These are phyloP conservation scores for Ophion obscuratus DNA, from an alignment of 2,888 invertebrate species.

Conservation along the genomic window DNA sequence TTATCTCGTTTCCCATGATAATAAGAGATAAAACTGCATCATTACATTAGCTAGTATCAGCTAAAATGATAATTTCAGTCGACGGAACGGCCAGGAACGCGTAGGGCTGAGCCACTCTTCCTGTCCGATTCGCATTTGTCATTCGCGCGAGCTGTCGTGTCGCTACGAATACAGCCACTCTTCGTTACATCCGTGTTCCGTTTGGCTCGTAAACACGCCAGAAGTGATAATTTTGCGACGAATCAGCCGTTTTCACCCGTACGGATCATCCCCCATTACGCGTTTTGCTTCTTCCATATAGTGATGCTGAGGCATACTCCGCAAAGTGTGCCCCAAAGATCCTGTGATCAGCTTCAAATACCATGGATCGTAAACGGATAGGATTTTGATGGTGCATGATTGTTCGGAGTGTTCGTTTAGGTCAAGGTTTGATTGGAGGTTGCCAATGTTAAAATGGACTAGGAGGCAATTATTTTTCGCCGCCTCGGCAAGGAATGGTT, in stretches of 20 bases:
- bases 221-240: slow-evolving; percentile 21
- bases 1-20: slow-evolving; percentile 85
- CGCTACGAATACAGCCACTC: slow-evolving; percentile 3
- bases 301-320: slow-evolving; percentile 1
- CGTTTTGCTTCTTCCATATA: neutral
- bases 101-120: slow-evolving; percentile 77
- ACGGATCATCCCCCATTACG: neutral
- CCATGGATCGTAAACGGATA: neutral
- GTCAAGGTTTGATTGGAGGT: neutral
- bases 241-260: neutral
- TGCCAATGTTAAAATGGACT: neutral
- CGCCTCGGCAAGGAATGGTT: too few relatives aligned
- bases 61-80: slow-evolving; percentile 84
- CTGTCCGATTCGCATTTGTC: slow-evolving; percentile 59
- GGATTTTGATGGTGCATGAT: neutral
- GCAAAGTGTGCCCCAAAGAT: neutral
- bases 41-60: slow-evolving; percentile 84
- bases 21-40: slow-evolving; percentile 85
- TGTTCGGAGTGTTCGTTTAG: neutral
- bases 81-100: slow-evolving; percentile 80
- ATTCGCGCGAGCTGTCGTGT: neutral
- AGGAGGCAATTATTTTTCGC: neutral
- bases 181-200: neutral
- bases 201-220: neutral
- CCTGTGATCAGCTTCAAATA: neutral